A percentile compares a stretch with the other conserved stretches of the same genome.
Conservation (phyloP, 2,888 invertebrate species). For the Desoria tigrina region DNA sequence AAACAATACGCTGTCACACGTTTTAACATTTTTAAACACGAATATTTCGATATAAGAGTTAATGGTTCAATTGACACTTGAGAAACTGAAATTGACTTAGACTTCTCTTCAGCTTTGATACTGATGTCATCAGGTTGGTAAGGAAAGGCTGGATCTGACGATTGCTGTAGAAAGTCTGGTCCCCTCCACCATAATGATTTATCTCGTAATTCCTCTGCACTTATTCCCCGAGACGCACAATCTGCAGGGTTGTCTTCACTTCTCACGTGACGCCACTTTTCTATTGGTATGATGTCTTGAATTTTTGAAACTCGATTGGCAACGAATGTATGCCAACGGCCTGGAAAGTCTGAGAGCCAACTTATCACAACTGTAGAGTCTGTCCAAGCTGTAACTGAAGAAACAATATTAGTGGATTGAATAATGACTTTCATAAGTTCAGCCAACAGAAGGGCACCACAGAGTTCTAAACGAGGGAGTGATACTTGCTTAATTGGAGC, state of each 20-base stretch:
- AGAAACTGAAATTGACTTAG: no score
- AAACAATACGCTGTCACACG: no score
- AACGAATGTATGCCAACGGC: conserved; percentile 51
- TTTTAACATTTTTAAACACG: no score
- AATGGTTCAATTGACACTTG: no score
- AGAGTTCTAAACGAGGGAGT: conserved; percentile 54
- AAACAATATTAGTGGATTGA: conserved; percentile 19
- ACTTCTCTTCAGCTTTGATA: no score
- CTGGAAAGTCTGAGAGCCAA: conserved; percentile 51
- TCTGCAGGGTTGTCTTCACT: conserved; percentile 54
- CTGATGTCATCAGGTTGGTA: no score
- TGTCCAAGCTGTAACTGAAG: conserved; percentile 41
- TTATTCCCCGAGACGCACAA: conserved; percentile 45
- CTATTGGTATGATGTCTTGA: conserved; percentile 31
- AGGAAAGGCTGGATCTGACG: no score
- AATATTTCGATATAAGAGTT: no score
- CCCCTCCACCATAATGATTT: conserved; percentile 24
- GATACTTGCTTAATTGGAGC: conserved; percentile 50
- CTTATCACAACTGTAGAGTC: conserved; percentile 54
- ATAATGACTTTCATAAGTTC: conserved; percentile 36
- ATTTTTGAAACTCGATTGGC: conserved; percentile 50
- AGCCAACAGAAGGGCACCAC: conserved; percentile 51
- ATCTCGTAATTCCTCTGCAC: not conserved
- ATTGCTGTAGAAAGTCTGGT: no score
- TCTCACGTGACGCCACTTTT: conserved; percentile 50